Percentiles rank a stretch among this genome's conserved stretches.
phyloP scores from a whole-genome alignment of 2,888 invertebrate genomes.

The Microctonus aethiopoides region DNA sequence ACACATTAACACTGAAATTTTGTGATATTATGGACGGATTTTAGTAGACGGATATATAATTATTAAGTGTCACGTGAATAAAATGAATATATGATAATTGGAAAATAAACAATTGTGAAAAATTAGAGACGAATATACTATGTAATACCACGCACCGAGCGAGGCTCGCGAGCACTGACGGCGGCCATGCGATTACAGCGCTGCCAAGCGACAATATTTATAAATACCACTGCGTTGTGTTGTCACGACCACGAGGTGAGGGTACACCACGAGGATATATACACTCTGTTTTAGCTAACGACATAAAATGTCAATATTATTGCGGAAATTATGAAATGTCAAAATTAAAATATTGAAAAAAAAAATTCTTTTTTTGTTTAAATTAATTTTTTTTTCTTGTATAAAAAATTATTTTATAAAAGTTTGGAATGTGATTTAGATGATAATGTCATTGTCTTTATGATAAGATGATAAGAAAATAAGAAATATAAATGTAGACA shows the following conservation, averaged over 20 bases:
- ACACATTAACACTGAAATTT: not conserved
- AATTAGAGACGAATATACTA: constrained; percentile 32
- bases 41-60: constrained; percentile 40
- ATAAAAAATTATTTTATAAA: no score
- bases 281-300: constrained; percentile 35
- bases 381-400: not conserved
- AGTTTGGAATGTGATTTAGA: no score
- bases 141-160: constrained; percentile 60
- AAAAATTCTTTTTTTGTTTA: not conserved
- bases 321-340: not conserved
- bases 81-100: not conserved
- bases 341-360: no score
- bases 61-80: not conserved
- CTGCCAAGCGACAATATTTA: constrained; percentile 45
- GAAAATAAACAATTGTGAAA: constrained; percentile 36
- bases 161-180: constrained; percentile 62
- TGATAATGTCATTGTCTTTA: no score
- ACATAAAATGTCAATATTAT: not conserved
- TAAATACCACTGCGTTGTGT: not conserved
- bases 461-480: no score
- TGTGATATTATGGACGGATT: constrained; percentile 43
- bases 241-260: constrained; percentile 34
- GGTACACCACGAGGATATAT: constrained; percentile 13
- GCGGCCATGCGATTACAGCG: constrained; percentile 61
- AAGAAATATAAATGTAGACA: no score